Conservation (phyloP, 2,888 invertebrate species). For the Rhamnusium bicolor region DNA sequence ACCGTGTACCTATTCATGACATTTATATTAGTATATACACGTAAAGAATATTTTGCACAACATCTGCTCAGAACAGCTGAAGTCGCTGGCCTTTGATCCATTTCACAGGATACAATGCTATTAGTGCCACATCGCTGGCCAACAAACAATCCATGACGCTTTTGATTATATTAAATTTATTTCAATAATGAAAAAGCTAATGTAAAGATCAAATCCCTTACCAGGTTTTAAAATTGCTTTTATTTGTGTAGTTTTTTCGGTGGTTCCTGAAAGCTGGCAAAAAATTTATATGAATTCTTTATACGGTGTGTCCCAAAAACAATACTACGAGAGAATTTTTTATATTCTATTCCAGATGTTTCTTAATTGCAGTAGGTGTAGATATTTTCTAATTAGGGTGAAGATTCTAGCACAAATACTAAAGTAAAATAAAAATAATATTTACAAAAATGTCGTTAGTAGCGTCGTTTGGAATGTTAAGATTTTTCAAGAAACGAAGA, state of each 20-base stretch:
- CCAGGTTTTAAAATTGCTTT: neutral
- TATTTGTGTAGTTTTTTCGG: neutral
- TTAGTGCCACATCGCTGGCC: slow-evolving; percentile 33
- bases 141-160: slow-evolving; percentile 32
- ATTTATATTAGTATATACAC: slow-evolving; percentile 16
- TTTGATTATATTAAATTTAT: slow-evolving; percentile 7
- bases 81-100: slow-evolving; percentile 38
- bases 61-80: slow-evolving; percentile 9
- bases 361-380: too few species aligned
- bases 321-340: neutral
- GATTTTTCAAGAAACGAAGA: too few species aligned
- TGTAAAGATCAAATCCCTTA: neutral
- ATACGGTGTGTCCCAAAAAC: neutral
- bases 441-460: too few species aligned
- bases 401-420: too few species aligned
- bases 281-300: neutral
- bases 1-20: neutral
- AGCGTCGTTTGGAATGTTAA: too few species aligned
- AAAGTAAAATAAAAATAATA: too few species aligned
- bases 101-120: slow-evolving; percentile 29
- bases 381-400: too few species aligned
- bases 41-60: slow-evolving; percentile 11
- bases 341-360: too few species aligned
- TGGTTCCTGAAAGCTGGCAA: neutral
- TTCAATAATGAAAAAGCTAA: slow-evolving; percentile 1